phyloP scores from a whole-genome alignment of 2,797 vertebrate species.

The Picus viridis region DNA sequence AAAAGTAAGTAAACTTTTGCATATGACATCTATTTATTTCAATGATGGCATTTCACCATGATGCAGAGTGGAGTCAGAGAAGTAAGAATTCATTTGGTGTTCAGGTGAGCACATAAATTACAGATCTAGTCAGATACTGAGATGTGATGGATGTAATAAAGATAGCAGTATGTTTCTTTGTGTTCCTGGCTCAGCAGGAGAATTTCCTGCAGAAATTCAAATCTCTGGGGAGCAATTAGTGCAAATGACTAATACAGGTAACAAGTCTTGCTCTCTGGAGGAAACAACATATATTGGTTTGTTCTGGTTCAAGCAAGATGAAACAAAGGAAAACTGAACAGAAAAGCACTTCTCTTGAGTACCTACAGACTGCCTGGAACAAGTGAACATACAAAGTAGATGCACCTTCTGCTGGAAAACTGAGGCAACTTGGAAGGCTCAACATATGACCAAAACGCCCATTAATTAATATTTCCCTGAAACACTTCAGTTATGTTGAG shows the following conservation, averaged over 20 bases:
- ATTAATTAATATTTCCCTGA: neutral
- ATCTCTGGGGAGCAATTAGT: slow-evolving; percentile 26
- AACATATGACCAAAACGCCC: neutral
- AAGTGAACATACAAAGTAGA: neutral
- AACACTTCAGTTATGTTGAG: neutral
- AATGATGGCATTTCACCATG: neutral
- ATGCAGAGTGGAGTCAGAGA: neutral
- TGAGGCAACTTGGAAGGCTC: neutral
- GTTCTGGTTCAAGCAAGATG: neutral
- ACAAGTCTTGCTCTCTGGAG: neutral
- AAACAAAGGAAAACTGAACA: neutral
- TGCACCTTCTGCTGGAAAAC: neutral
- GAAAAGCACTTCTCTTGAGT: neutral
- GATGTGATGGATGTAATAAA: slow-evolving; percentile 12
- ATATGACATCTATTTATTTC: neutral
- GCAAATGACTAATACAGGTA: slow-evolving; percentile 20
- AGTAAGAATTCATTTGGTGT: neutral
- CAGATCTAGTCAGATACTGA: neutral
- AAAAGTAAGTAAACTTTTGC: neutral
- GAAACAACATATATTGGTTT: neutral
- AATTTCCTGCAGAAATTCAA: neutral
- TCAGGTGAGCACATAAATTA: neutral
- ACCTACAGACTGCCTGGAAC: neutral
- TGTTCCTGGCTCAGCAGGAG: neutral
- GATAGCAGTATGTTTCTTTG: neutral